Conservation (phyloP, 1,140 invertebrate species). For the Condylostylus longicornis region DNA sequence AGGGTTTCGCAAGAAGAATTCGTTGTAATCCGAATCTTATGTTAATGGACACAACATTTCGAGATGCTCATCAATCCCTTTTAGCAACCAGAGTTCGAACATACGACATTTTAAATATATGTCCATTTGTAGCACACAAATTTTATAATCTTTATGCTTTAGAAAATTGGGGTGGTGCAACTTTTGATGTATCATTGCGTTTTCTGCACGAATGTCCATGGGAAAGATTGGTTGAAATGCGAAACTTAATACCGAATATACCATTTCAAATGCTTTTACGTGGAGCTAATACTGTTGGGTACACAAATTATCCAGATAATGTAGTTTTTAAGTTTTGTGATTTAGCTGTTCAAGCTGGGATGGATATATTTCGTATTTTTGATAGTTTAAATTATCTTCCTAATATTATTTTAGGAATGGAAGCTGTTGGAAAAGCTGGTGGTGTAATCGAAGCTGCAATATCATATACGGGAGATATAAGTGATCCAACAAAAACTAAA, state of each 20-base stretch:
- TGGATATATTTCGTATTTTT: constrained; percentile 98
- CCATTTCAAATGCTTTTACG: constrained; percentile 98
- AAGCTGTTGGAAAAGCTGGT: constrained; percentile 90
- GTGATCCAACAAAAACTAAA: constrained; percentile 77
- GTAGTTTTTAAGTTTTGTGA: constrained; percentile 94
- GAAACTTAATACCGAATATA: constrained; percentile 89
- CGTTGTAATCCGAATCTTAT: constrained; percentile 73
- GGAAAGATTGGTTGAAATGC: constrained; percentile 86
- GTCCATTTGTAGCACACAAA: constrained; percentile 88
- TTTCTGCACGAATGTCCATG: constrained; percentile 99
- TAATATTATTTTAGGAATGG: constrained; percentile 94
- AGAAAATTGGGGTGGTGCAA: constrained; percentile 99
- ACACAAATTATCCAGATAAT: constrained; percentile 98
- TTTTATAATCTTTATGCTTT: constrained; percentile 75
- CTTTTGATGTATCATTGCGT: constrained; percentile 92
- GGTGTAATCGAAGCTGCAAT: constrained; percentile 96
- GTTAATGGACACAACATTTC: constrained; percentile 93
- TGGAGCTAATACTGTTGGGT: constrained; percentile 97
- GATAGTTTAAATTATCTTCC: constrained; percentile 98
- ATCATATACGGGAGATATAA: constrained; percentile 96
- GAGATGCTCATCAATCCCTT: constrained; percentile 96
- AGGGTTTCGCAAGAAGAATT: constrained; percentile 90
- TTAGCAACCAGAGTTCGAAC: constrained; percentile 89
- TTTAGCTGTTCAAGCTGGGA: constrained; percentile 81
- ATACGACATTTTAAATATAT: constrained; percentile 81